These are phyloP conservation scores for Gasteruption jaculator DNA, from an alignment of 2,888 invertebrate genomes.

Conservation along the genomic window DNA sequence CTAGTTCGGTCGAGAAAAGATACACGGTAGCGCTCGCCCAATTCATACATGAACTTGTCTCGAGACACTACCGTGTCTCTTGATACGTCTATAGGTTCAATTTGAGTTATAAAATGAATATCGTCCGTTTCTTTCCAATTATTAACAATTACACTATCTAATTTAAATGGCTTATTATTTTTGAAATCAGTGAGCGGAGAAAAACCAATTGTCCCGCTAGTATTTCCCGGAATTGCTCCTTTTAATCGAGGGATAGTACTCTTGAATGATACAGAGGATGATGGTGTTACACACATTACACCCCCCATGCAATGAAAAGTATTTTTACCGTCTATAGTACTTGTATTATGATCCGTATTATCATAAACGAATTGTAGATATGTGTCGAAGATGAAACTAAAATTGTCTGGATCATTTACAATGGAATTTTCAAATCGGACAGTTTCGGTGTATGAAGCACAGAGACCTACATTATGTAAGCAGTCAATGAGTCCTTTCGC, in stretches of 20 bases:
- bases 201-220: constrained; percentile 27
- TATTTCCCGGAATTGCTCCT: constrained; percentile 25
- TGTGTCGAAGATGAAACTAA: constrained; percentile 19
- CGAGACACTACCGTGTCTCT: no score
- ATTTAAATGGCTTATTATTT: constrained; percentile 27
- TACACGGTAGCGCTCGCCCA: no score
- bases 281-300: constrained; percentile 29
- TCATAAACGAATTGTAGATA: constrained; percentile 35
- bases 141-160: constrained; percentile 27
- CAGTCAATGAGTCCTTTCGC: constrained; percentile 12
- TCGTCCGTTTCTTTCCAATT: constrained; percentile 17
- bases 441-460: constrained; percentile 16
- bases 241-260: constrained; percentile 25
- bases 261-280: constrained; percentile 18
- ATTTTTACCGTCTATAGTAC: constrained; percentile 28
- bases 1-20: no score
- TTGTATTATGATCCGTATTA: constrained; percentile 36
- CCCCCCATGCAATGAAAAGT: constrained; percentile 35
- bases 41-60: no score
- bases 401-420: constrained; percentile 17
- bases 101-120: constrained; percentile 20
- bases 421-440: constrained; percentile 14
- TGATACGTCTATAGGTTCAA: constrained; percentile 29
- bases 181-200: constrained; percentile 26
- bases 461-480: constrained; percentile 15